Base-by-base conservation (phyloP, 37 sponge, comb jelly and placozoan genomes). In the Theonella swinhoei region DNA sequence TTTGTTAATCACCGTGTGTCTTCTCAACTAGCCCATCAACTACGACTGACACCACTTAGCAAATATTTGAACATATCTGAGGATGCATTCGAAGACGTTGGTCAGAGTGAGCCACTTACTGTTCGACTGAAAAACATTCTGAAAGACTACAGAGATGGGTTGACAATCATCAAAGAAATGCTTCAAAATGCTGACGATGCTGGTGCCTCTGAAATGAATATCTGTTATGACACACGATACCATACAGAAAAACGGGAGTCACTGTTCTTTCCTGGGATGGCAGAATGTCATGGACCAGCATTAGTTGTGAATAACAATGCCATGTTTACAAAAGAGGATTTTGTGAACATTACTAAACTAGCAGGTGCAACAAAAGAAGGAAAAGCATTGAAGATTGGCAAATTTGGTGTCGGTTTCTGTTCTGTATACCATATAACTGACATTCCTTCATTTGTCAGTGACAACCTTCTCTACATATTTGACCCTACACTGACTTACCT, bases 171-270 rank as follows among this genome's bases (percentile, higher is more conserved):
- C 67, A 86, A 91, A 58, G 91, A 91, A 38, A 30, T 89, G 31
- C 47, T 89, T 33, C 90, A 89, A 71, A 89, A 89, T 85, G 90
- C 90, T 59, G 91, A 91, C 38, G 91, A 91, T 91, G 91, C 91
- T 29, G 91, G 58, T 26, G 91, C 91, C 28, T 87, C 87, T 25
- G 82, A 81, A 58, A 77, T 91, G 40, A 76, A 80, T 39, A 76
- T 91, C n/a, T 64, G 80, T 59, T 81, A 85, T 61, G 91, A 91
- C 62, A 62, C 40, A 23, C 38, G 91, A 3, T 29, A 32, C 17
- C 83, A 83, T 37, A 33, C 60, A 4, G 64, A 30, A 17, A 29
- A 68, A 29, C 40, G 59, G 0, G 70, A 29, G 29, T 23, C 26
- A 35, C 83, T 91, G 31, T 69, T 91, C 37, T 80, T 80, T 69